Evolutionary conservation across 2,113 vertebrate genomes (phyloP).

Genomic region (Oreamnos americanus): DNA sequence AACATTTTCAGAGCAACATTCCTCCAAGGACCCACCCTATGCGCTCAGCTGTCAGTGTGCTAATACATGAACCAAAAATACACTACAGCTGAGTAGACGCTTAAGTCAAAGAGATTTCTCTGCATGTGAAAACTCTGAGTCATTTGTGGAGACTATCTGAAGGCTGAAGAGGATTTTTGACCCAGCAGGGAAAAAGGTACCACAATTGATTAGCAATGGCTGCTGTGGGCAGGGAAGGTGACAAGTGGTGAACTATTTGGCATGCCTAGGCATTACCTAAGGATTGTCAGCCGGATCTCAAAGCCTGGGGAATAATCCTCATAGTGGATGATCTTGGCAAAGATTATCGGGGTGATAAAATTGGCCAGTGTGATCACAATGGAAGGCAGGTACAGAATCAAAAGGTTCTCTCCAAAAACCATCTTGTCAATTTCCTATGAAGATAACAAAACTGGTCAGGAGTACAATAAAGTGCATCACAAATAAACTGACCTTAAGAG

Average conservation of each 20-base stretch:
- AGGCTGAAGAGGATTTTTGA: neutral
- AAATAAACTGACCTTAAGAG: neutral
- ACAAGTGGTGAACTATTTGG: too few relatives aligned
- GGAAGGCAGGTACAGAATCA: conserved; percentile 93
- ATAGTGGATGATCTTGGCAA: conserved; percentile 87
- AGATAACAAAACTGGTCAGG: conserved; percentile 8
- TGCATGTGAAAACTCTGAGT: neutral
- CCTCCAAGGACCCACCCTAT: neutral
- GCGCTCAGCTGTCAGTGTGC: neutral
- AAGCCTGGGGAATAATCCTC: conserved; percentile 96
- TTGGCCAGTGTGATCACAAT: conserved; percentile 95
- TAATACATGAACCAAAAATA: neutral
- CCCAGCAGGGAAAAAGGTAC: neutral
- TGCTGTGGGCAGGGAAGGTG: neutral
- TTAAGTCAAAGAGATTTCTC: neutral
- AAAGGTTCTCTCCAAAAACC: conserved; percentile 79
- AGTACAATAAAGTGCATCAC: neutral
- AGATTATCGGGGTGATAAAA: conserved; percentile 90
- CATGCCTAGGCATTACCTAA: conserved; percentile 82
- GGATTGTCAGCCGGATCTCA: conserved; percentile 92
- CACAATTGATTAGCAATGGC: neutral
- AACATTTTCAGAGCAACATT: neutral
- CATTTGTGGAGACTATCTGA: neutral
- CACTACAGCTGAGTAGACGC: neutral
- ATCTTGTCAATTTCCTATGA: conserved; percentile 47